phyloP scores from a whole-genome alignment of 2,797 vertebrate genomes.

The Trachops cirrhosus region DNA sequence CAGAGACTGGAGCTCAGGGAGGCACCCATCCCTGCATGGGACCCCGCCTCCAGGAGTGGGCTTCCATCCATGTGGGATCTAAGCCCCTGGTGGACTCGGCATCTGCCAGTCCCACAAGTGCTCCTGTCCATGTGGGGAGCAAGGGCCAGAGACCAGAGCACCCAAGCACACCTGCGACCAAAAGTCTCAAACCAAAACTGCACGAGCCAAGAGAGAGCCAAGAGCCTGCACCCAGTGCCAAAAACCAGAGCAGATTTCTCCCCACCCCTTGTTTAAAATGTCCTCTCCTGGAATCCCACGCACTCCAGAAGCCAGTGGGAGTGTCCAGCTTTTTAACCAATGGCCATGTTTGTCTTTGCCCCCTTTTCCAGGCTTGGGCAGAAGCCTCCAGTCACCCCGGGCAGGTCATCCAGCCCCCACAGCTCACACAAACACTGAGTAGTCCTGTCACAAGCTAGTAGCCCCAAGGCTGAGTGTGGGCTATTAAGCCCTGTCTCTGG shows the following conservation, averaged over 20 bases:
- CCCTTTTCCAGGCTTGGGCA: no score
- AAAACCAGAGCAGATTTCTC: background rate
- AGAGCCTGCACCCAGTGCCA: background rate
- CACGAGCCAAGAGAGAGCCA: no score
- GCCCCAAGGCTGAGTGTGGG: background rate
- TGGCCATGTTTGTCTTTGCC: no score
- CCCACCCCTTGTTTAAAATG: no score
- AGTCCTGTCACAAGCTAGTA: background rate
- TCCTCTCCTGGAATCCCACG: no score
- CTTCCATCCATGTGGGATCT: background rate
- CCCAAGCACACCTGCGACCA: background rate
- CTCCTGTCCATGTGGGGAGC: background rate
- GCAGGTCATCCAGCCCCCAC: no score
- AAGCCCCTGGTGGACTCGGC: background rate
- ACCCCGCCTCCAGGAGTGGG: background rate
- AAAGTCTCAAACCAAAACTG: background rate
- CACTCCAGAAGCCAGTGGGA: no score
- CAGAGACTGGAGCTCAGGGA: background rate
- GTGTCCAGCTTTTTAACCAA: no score
- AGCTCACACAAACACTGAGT: no score
- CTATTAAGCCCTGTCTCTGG: background rate
- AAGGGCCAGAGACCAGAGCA: background rate
- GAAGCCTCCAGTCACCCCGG: no score
- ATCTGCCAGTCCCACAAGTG: background rate
- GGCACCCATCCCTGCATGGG: no score